These are phyloP conservation scores for Dryobates pubescens DNA, from an alignment of 2,797 vertebrate species.

Conservation along the genomic window DNA sequence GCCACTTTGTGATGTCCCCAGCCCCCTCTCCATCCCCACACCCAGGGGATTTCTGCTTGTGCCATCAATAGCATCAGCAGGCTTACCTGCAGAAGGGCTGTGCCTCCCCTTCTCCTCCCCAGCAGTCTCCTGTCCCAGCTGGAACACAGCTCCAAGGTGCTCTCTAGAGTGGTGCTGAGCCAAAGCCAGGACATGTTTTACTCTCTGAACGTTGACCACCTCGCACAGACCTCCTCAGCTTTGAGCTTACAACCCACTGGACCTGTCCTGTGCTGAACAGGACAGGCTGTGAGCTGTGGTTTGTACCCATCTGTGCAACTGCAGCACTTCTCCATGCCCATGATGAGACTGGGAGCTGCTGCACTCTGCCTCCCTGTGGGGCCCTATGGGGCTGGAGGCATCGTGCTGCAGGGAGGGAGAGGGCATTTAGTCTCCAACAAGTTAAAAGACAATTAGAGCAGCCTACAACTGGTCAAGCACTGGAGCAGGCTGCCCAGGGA, in stretches of 20 bases:
- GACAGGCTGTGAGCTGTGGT: rapidly evolving
- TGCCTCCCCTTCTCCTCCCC: background rate
- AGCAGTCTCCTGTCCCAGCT: background rate
- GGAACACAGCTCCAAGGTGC: background rate
- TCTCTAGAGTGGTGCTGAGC: background rate
- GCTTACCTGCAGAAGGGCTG: rapidly evolving
- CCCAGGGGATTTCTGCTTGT: background rate
- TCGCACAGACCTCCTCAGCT: background rate
- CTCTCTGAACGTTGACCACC: background rate
- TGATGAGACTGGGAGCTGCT: rapidly evolving
- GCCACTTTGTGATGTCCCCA: background rate
- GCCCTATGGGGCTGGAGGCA: too few relatives aligned
- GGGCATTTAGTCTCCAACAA: too few relatives aligned
- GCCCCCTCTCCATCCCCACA: rapidly evolving
- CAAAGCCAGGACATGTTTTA: background rate
- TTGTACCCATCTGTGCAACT: background rate
- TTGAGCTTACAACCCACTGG: rapidly evolving
- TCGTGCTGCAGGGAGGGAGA: too few relatives aligned
- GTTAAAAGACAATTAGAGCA: too few relatives aligned
- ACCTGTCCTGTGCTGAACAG: rapidly evolving
- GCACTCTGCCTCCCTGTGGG: rapidly evolving
- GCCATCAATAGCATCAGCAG: background rate
- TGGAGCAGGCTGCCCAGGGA: too few relatives aligned
- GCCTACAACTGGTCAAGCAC: too few relatives aligned
- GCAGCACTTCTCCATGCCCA: background rate